Conservation (phyloP, 2,888 invertebrate genomes). For the Cephus runcator region DNA sequence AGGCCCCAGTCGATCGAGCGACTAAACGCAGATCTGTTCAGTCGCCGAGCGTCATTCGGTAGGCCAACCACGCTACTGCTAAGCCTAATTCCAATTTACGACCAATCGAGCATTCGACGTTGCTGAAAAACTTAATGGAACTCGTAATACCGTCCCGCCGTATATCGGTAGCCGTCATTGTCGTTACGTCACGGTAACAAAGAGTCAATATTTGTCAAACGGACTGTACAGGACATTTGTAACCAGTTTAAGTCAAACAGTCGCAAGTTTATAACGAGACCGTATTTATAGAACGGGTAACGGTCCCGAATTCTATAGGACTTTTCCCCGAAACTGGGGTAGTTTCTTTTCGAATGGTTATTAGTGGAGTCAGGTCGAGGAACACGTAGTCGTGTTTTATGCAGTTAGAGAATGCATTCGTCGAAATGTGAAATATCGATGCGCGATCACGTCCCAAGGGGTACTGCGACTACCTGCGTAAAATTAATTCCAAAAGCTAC, state of each 20-base stretch:
- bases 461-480: conserved; percentile 11
- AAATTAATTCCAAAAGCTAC: conserved; percentile 25
- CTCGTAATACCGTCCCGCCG: neutral
- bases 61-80: neutral
- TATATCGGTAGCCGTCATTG: neutral
- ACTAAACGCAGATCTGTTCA: conserved; percentile 45
- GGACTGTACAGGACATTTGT: neutral
- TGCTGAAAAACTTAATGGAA: neutral
- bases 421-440: conserved; percentile 30
- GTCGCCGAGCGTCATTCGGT: neutral
- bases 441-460: conserved; percentile 49
- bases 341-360: neutral
- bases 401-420: conserved; percentile 29
- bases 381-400: neutral
- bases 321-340: neutral
- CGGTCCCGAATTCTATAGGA: neutral
- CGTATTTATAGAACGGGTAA: neutral
- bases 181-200: neutral
- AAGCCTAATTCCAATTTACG: conserved; percentile 3
- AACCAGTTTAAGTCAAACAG: neutral
- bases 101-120: neutral
- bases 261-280: neutral
- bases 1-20: conserved; percentile 18
- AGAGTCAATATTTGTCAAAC: neutral
- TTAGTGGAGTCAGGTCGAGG: neutral